Evolutionary conservation across 2,888 invertebrate species (phyloP), one percentile per base, ranked within the genome.

Genomic region (Andrena haemorrhoa): DNA sequence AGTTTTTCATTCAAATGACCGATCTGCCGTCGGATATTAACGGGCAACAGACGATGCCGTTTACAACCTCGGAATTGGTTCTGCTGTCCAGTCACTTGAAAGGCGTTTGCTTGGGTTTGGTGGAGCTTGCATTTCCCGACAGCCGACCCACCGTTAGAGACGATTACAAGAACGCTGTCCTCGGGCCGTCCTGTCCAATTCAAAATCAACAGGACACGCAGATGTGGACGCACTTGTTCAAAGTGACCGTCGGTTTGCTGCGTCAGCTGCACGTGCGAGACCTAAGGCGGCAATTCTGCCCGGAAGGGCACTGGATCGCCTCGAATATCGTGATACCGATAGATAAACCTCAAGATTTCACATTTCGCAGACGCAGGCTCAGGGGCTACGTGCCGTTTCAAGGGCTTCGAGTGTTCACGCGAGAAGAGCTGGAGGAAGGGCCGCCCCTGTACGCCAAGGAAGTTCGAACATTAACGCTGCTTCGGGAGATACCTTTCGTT

Each of bases 401-500:
- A 86, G 95, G 95, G 0, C 93, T 95, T 6, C 93, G 95, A 0
- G 95, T 94, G 41, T 95, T 95, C 65, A 95, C 95, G 0, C 94
- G 95, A 1, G 95, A 95, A 84, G 95, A 95, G 83, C 93, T 95
- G 56, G 97, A 97, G 87, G 97, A 97, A 83, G 96, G 97, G 0
- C 98, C 98, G 0, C 98, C 98, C 0, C 94, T 98, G 84, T 97
- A 98, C 0, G 97, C 97, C 6, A 97, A 97, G 84, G 98, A 99
- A 94, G 95, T 98, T 51, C 95, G 98, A 75, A 97, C 98, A 1
- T 95, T 98, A 61, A 98, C 98, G 0, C 96, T 99, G 80, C 94
- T 99, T 23, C 96, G 97, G 77, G 98, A 99, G 94, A 96, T 99
- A 82, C 99, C 99, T 0, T 99, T 99, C 94, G 97, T 98, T 16